Base-by-base conservation (phyloP, 1,140 invertebrate genomes). In the Drosophila serrata region DNA sequence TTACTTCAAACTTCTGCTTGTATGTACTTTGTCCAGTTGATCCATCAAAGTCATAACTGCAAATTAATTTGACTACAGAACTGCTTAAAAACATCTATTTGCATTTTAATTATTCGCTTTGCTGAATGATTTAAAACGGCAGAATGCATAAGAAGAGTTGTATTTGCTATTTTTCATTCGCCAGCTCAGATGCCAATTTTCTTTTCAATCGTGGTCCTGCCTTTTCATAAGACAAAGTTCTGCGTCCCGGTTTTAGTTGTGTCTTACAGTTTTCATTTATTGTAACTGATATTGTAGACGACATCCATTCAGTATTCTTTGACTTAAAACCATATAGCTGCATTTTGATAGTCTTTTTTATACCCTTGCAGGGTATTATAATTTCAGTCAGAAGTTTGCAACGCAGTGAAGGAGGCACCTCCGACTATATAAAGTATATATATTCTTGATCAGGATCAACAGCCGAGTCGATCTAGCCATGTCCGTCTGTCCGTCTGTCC, bases 11-110 rank as follows among this genome's bases (percentile, higher is more conserved):
- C n/a, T 19, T 42, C 22, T 62, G 60, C 4, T 62, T 62, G 27
- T 62, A 53, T 51, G 39, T n/a, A 48, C 60, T 62, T n/a, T 42
- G 37, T 13, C 46, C 60, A 29, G 35, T 40, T 49, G 46, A 62
- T 6, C 17, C 27, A 51, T 62, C 37, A 65, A 46, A 57, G 4
- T 7, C 9, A 33, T 33, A 33, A 33, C 9, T 33, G 31, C 31
- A 9, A 31, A 31, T 31, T 31, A 31, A 31, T 31, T 31, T 31
- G 1, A 31, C 1, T 31, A n/a, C 2, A 31, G 6, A 31, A 31
- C 29, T 31, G 19, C n/a, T 35, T 35, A 13, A 35, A 13, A 35
- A 13, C 33, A 35, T 40, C 29, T 1, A 8, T 8, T 8, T 31
- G 29, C 29, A 31, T 31, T 33, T 33, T 33, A 33, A 33, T 33